Base-by-base conservation (phyloP, 1,140 invertebrate species). In the Dendrolimus punctatus region DNA sequence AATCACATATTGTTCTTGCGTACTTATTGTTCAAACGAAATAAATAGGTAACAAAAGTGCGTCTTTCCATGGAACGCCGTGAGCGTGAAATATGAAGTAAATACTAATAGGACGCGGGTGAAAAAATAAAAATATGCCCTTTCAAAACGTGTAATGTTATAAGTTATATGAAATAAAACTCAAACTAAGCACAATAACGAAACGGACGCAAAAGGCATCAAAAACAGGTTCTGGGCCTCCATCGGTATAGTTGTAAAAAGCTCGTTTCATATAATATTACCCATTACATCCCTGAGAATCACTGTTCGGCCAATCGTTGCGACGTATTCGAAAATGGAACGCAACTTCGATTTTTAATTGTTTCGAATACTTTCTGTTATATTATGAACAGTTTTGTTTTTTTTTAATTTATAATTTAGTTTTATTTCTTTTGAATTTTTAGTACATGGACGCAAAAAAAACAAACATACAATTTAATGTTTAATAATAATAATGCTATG, bases 241-340 rank as follows among this genome's bases (percentile, higher is more conserved):
- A 79, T 81, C 73, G 78, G 63, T 82, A 80, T 81, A 83, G 81
- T 76, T 83, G 78, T 85, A 81, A 85, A 85, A 81, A 65, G 70
- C 70, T 71, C 75, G 78, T 85, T 81, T 76, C 78, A 76, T 83
- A 81, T 80, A 81, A 83, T 83, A 85, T 85, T 83, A 76, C 75
- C 80, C 73, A 85, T 83, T 85, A 81, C 78, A 77, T 76, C 70
- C 73, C 73, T 68, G 78, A 76, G 81, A 85, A 83, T 77, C 76
- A 85, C 76, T 68, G 75, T 65, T 69, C 69, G 67, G 53, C 73
- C 78, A 83, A 83, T 85, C 71, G 68, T 59, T 57, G 60, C 56
- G 44, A 63, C 60, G 77, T 70, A 80, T 80, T 81, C 65, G 66
- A 70, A 76, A 83, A 81, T 81, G 76, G 78, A 82, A 78, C 71